A percentile compares a stretch with the other conserved stretches of the same genome.
Conservation (phyloP, 2,888 invertebrate genomes). For the Dryobotodes eremita region DNA sequence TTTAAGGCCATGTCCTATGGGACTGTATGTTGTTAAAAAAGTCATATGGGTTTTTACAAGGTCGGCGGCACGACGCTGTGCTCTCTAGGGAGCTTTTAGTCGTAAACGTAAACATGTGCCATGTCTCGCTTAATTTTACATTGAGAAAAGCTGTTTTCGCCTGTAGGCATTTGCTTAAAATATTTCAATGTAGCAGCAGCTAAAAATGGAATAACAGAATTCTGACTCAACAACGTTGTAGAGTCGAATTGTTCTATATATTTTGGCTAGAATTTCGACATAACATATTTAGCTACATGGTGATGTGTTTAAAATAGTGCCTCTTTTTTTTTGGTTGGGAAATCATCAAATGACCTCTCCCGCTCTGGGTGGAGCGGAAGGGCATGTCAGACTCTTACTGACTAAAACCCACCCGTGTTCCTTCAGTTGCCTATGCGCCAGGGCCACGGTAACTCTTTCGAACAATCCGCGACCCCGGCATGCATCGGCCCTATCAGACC, state of each 20-base stretch:
- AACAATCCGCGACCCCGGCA: too few species aligned
- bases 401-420: too few species aligned
- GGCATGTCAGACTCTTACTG: too few species aligned
- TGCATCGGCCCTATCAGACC: too few species aligned
- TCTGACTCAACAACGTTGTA: not conserved
- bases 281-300: not conserved
- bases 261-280: constrained; percentile 6
- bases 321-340: too few species aligned
- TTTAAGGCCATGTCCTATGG: constrained; percentile 29
- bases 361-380: too few species aligned
- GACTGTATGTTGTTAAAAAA: constrained; percentile 50
- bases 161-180: constrained; percentile 17
- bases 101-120: constrained; percentile 55
- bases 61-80: constrained; percentile 15
- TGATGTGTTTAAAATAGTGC: not conserved
- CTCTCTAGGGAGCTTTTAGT: constrained; percentile 59
- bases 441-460: too few species aligned
- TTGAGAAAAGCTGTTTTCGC: constrained; percentile 32
- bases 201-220: constrained; percentile 24
- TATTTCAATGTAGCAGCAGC: constrained; percentile 6
- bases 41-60: constrained; percentile 55
- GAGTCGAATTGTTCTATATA: constrained; percentile 2
- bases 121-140: constrained; percentile 62
- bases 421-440: too few species aligned
- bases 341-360: too few species aligned